Evolutionary conservation across 2,888 invertebrate genomes (phyloP).

Genomic region (Acronicta leporina): DNA sequence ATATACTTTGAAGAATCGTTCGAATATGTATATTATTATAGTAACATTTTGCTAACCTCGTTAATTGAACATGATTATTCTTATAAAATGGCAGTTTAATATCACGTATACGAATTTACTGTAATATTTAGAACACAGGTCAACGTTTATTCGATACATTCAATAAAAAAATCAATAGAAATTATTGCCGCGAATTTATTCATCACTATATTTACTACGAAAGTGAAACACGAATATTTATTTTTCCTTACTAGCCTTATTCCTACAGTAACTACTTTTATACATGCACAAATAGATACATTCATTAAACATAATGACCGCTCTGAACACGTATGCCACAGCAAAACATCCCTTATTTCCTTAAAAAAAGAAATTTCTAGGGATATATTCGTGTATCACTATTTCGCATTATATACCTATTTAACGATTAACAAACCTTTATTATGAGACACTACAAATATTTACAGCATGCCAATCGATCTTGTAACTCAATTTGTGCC

Average conservation of each 20-base stretch:
- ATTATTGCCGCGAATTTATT: conserved; percentile 78
- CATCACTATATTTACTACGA: conserved; percentile 28
- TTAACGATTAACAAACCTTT: conserved; percentile 63
- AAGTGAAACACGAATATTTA: conserved; percentile 44
- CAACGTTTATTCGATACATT: conserved; percentile 58
- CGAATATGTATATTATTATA: conserved; percentile 20
- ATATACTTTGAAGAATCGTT: conserved; percentile 33
- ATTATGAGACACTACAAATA: conserved; percentile 62
- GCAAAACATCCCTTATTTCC: too few relatives aligned
- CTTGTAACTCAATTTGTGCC: conserved; percentile 66
- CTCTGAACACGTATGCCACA: neutral
- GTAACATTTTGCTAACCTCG: conserved; percentile 58
- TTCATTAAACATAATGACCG: neutral
- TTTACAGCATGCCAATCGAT: conserved; percentile 68
- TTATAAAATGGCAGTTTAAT: conserved; percentile 85
- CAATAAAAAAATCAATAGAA: conserved; percentile 60
- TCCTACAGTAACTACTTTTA: conserved; percentile 18
- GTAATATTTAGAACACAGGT: conserved; percentile 73
- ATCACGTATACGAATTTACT: conserved; percentile 83
- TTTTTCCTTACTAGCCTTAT: conserved; percentile 4
- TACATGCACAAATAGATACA: conserved; percentile 13
- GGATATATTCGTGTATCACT: conserved; percentile 33
- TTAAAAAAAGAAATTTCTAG: too few relatives aligned
- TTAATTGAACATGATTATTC: conserved; percentile 69
- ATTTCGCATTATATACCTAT: conserved; percentile 43